Conservation (phyloP, 1,140 invertebrate genomes). For the Brachionus sp. region DNA sequence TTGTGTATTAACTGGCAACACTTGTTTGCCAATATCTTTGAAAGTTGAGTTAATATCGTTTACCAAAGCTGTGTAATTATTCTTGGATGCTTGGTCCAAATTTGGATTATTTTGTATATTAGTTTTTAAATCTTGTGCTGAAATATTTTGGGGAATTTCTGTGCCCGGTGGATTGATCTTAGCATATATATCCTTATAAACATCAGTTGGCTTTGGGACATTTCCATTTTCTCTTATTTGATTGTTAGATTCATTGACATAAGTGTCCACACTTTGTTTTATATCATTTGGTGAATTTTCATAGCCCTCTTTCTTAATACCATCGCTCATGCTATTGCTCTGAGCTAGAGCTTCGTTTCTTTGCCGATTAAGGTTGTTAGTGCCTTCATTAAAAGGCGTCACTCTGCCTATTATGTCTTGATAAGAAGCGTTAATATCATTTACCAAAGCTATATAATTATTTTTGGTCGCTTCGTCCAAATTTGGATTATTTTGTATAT, state of each 20-base stretch:
- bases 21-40: background rate
- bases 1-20: background rate
- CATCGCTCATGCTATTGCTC: background rate
- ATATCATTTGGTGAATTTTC: background rate
- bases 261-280: background rate
- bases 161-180: background rate
- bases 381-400: background rate
- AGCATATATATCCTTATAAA: background rate
- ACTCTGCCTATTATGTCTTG: background rate
- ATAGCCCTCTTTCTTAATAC: background rate
- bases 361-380: background rate
- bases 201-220: background rate
- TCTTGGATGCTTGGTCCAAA: background rate
- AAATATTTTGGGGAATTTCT: background rate
- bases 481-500: background rate
- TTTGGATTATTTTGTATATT: background rate
- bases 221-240: background rate
- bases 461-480: background rate
- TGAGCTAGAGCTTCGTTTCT: background rate
- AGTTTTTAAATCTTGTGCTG: background rate
- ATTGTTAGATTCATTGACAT: background rate
- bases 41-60: background rate
- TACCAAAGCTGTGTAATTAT: background rate
- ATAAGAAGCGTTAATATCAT: background rate
- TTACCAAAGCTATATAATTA: constrained; percentile 1